phyloP scores from a whole-genome alignment of 2,113 vertebrate species.

The Lophius piscatorius region DNA sequence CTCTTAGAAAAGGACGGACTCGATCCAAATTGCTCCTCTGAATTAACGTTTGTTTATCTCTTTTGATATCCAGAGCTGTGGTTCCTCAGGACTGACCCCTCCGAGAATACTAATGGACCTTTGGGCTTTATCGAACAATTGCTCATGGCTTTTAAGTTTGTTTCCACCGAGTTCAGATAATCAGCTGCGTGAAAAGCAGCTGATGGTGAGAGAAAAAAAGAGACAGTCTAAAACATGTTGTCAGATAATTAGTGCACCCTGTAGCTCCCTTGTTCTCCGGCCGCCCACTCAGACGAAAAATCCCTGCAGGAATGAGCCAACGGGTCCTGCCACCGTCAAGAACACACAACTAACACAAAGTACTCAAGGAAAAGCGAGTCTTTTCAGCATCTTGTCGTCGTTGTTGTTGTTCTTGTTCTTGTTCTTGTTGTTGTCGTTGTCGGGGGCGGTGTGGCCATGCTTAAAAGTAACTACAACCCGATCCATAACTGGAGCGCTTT shows the following conservation, averaged over 20 bases:
- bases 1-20: conserved; percentile 52
- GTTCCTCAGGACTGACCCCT: conserved; percentile 34
- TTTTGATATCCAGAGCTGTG: conserved; percentile 42
- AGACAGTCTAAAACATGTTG: conserved; percentile 59
- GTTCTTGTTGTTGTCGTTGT: conserved; percentile 32
- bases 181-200: conserved; percentile 56
- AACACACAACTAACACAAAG: conserved; percentile 48
- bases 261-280: conserved; percentile 57
- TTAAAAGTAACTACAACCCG: conserved; percentile 37
- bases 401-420: no score
- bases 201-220: conserved; percentile 45
- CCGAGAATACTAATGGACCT: conserved; percentile 56
- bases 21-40: conserved; percentile 63
- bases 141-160: conserved; percentile 45
- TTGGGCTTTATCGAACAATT: conserved; percentile 52
- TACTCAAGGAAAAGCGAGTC: conserved; percentile 4
- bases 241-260: conserved; percentile 68
- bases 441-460: conserved; percentile 21
- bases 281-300: conserved; percentile 62
- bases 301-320: conserved; percentile 63
- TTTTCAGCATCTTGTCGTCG: conserved; percentile 50
- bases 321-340: conserved; percentile 47
- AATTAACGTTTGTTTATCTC: conserved; percentile 39
- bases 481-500: conserved; percentile 41
- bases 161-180: conserved; percentile 57